Conservation (phyloP, 2,113 vertebrate genomes). For the Myotis lucifugus region DNA sequence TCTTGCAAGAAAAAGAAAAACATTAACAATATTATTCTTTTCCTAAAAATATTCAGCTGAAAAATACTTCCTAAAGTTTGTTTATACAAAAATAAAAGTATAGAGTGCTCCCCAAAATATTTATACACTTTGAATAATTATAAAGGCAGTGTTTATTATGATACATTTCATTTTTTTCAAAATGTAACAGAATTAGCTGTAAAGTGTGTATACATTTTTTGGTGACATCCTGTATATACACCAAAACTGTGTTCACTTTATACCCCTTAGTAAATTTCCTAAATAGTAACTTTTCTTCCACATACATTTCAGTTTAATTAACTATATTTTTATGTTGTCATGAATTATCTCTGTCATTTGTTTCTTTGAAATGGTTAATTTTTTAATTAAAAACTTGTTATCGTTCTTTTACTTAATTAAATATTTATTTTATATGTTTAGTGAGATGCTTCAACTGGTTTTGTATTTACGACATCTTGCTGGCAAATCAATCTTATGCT, state of each 20-base stretch:
- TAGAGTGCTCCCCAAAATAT: too few species aligned
- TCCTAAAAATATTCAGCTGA: neutral
- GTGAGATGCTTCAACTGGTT: neutral
- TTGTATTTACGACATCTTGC: slow-evolving; percentile 27
- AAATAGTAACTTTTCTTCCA: neutral
- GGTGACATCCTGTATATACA: neutral
- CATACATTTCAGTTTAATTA: neutral
- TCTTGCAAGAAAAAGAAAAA: neutral
- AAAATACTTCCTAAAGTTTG: slow-evolving; percentile 27
- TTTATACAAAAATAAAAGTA: neutral
- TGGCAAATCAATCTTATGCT: slow-evolving; percentile 6
- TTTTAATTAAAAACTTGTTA: neutral
- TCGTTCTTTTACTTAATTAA: slow-evolving; percentile 45
- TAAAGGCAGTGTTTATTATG: too few species aligned
- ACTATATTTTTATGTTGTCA: neutral
- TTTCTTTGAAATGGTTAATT: neutral
- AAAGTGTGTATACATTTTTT: too few species aligned
- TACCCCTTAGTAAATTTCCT: neutral
- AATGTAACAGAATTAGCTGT: too few species aligned
- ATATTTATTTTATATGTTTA: slow-evolving; percentile 10
- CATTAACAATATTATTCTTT: neutral
- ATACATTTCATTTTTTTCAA: too few species aligned
- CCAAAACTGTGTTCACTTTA: neutral
- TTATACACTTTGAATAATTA: too few species aligned
- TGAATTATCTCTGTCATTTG: neutral